Percentiles rank a stretch among this genome's conserved stretches.
Conservation (phyloP, 1,140 invertebrate genomes). For the Eupristina koningsbergeri region DNA sequence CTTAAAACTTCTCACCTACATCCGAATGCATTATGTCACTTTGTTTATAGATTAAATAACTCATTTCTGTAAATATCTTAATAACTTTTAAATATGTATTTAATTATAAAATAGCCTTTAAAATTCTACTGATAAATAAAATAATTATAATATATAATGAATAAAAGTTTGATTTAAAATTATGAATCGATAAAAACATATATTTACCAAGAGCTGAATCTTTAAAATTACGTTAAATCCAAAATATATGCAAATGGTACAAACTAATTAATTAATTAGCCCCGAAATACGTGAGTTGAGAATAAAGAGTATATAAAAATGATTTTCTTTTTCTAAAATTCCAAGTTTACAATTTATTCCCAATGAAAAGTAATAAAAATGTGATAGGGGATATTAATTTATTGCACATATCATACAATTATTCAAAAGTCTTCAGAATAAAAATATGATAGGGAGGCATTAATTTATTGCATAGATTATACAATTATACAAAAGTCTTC, state of each 20-base stretch:
- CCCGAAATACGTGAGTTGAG: no score
- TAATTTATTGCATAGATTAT: background rate
- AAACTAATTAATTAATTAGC: conserved; percentile 2
- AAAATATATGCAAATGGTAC: no score
- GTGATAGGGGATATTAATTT: background rate
- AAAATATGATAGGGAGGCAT: background rate
- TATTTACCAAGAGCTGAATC: no score
- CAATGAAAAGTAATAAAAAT: background rate
- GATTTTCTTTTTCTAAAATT: background rate
- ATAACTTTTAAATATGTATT: background rate
- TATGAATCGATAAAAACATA: background rate
- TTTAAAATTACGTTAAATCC: background rate
- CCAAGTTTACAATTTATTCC: background rate
- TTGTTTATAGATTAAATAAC: background rate
- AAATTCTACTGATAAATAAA: background rate
- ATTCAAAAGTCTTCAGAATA: conserved; percentile 30
- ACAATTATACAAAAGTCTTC: conserved; percentile 10
- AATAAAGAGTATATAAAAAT: background rate
- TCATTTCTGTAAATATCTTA: background rate
- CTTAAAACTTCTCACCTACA: background rate
- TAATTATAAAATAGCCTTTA: background rate
- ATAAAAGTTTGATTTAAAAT: background rate
- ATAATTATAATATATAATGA: background rate
- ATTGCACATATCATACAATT: background rate
- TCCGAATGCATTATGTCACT: background rate